Evolutionary conservation across 1,140 invertebrate species (phyloP), one percentile per base, ranked within the genome.

Genomic region (Drosophila pruinosa): DNA sequence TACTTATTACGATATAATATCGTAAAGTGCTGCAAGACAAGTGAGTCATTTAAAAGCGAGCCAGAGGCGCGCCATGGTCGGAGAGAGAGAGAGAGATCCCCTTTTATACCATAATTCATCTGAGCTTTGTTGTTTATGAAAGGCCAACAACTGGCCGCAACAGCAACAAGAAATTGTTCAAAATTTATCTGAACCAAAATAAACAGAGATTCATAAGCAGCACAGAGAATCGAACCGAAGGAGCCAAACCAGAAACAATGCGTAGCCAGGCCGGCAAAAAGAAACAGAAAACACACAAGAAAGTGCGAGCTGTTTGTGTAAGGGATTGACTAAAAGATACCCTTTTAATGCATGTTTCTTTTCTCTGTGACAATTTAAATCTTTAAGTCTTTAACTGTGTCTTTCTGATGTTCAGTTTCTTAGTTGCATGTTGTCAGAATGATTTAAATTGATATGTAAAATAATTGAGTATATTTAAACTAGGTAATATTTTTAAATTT

Each of bases 111-210:
- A 77, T 77, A 75, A 65, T 71, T 75, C 59, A 71, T 75, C 31
- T 56, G 54, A 76, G 73, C 63, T 73, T 69, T 75, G 31, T 59
- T 75, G 72, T 75, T 77, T 77, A 77, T 74, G 71, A 77, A 77
- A 77, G 74, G 58, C 58, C 71, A 59, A 64, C 47, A 50, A 50
- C 47, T 50, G 47, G 47, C 47, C 24, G 38, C 38, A 17, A 14
- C 31, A 22, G 21, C 26, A 45, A 38, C 57, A 62, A 41, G 52
- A 63, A 59, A 69, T 34, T 57, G 52, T 56, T 43, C 58, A 31
- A 52, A 59, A 48, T 58, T 52, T 54, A 74, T 36, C 22, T 14
- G 41, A 77, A 77, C 64, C 74, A 77, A 77, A 77, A 77, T 70
- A 77, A 77, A 77, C 71, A 76, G 47, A 73, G 58, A 62, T 45